These are phyloP conservation scores for Eulemur rufifrons DNA, from an alignment of 2,113 vertebrate genomes.

Conservation along the genomic window DNA sequence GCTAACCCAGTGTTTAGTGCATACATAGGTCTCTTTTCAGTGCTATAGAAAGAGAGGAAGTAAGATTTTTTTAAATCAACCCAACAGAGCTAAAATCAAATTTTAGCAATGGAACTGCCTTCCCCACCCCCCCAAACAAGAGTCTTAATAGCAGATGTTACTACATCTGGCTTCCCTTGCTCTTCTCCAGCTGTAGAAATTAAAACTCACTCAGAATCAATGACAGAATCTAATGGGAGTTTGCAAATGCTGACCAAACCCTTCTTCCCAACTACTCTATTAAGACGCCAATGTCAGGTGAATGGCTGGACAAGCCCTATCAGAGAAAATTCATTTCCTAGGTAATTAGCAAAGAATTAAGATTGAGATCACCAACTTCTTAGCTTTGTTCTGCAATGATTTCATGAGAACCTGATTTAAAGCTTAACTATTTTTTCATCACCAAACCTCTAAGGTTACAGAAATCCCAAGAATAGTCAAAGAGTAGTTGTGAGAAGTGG, in stretches of 20 bases:
- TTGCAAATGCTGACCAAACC: conserved; percentile 53
- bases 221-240: conserved; percentile 47
- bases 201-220: conserved; percentile 62
- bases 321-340: conserved; percentile 48
- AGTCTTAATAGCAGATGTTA: conserved; percentile 66
- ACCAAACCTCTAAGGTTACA: neutral
- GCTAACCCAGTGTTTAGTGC: neutral
- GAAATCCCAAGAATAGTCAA: neutral
- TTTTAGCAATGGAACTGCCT: conserved; percentile 30
- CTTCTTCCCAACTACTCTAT: conserved; percentile 51
- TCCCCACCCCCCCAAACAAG: neutral
- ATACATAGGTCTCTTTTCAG: neutral
- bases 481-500: neutral
- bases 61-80: neutral
- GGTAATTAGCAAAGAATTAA: conserved; percentile 51
- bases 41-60: conserved; percentile 5
- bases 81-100: conserved; percentile 33
- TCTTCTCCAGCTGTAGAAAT: conserved; percentile 63
- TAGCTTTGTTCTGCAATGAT: conserved; percentile 39
- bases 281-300: conserved; percentile 7
- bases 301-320: neutral
- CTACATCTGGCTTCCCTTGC: conserved; percentile 53
- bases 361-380: conserved; percentile 40
- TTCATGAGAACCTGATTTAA: conserved; percentile 51
- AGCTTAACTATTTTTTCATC: conserved; percentile 44